Percentiles rank a stretch among this genome's conserved stretches.
These are phyloP conservation scores for Sepioteuthis lessoniana DNA, from an alignment of 2,888 invertebrate genomes.

Conservation along the genomic window DNA sequence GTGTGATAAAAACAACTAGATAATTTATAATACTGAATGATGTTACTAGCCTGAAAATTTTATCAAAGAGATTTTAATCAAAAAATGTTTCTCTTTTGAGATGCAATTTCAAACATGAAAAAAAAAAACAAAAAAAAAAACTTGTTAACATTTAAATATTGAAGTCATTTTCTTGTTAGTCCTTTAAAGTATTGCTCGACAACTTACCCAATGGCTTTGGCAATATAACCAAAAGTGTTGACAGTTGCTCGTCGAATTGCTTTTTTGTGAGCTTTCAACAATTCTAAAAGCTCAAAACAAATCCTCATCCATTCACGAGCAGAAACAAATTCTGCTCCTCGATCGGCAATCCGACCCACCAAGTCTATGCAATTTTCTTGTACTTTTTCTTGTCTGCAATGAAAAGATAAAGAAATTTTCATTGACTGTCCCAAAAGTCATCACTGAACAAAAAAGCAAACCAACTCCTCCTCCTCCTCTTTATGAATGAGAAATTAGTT, in stretches of 20 bases:
- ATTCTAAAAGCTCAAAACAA: constrained; percentile 96
- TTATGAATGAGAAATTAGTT: no score
- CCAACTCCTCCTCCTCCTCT: no score
- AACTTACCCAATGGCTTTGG: constrained; percentile 94
- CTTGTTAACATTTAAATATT: neutral
- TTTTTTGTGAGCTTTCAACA: constrained; percentile 99
- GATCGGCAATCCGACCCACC: constrained; percentile 98
- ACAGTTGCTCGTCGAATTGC: constrained; percentile 98
- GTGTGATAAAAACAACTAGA: no score
- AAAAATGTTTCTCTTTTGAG: no score
- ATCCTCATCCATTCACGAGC: constrained; percentile 99
- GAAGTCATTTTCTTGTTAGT: neutral
- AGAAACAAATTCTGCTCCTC: constrained; percentile 98
- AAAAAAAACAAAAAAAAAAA: neutral
- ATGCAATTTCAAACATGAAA: neutral
- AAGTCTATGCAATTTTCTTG: constrained; percentile 99
- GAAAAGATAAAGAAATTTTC: neutral
- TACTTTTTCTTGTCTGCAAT: constrained; percentile 82
- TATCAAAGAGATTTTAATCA: no score
- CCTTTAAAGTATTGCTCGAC: no score
- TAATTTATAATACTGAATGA: no score
- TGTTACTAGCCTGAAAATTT: no score
- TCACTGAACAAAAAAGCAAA: no score
- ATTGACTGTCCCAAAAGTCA: no score
- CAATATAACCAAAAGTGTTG: constrained; percentile 99